Percentiles rank a stretch among this genome's conserved stretches.
Conservation (phyloP, 2,113 vertebrate genomes). For the Varanus komodoensis region DNA sequence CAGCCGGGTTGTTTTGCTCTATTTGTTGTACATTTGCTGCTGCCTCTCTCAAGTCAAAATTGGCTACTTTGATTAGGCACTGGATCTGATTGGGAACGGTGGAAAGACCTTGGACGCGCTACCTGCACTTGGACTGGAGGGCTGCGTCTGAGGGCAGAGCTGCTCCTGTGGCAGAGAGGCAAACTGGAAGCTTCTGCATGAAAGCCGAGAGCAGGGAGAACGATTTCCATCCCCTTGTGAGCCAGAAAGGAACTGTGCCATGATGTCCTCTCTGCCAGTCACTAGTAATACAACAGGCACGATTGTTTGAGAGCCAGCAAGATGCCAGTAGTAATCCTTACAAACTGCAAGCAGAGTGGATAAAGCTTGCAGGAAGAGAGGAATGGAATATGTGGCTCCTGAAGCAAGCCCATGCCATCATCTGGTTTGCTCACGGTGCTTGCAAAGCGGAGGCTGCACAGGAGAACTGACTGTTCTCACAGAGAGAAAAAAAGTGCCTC, state of each 20-base stretch:
- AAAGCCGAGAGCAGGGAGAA: neutral
- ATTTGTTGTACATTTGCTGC: neutral
- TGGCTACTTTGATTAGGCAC: neutral
- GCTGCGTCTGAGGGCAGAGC: neutral
- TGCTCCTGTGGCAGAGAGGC: neutral
- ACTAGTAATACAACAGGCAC: neutral
- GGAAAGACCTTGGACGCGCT: neutral
- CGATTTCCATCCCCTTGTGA: neutral
- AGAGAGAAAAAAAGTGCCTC: neutral
- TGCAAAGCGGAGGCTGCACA: too few species aligned
- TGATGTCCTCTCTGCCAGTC: neutral
- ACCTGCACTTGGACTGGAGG: neutral
- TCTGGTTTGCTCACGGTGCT: neutral
- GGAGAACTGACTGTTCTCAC: neutral
- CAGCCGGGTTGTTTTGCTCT: neutral
- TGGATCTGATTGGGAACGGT: neutral
- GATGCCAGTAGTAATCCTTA: too few species aligned
- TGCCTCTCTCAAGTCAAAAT: neutral
- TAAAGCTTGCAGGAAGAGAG: neutral
- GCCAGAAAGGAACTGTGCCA: neutral
- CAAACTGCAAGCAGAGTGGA: neutral
- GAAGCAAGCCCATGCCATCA: neutral
- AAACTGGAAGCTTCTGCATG: neutral
- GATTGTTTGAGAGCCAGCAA: too few species aligned
- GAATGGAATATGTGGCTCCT: neutral